Conservation (phyloP, 2,113 vertebrate species). For the Cervus canadensis region DNA sequence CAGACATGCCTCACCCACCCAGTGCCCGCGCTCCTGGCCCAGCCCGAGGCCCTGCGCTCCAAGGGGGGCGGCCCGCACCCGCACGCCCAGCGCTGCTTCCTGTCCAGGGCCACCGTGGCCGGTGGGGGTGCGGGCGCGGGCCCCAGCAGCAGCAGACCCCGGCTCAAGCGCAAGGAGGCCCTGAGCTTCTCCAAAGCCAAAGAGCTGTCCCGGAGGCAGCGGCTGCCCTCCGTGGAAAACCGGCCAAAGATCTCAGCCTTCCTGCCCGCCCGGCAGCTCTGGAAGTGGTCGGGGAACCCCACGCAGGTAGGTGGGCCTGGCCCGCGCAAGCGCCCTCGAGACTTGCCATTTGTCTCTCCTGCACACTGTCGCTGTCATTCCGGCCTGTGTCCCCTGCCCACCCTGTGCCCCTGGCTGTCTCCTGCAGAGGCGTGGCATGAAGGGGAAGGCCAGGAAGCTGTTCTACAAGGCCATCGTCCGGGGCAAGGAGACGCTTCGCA, state of each 20-base stretch:
- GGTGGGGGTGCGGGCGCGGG: not conserved
- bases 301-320: constrained; percentile 87
- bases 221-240: constrained; percentile 89
- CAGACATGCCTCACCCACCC: constrained; percentile 93
- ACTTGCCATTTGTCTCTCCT: accelerated
- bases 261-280: constrained; percentile 91
- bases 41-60: constrained; percentile 84
- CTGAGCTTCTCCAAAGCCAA: constrained; percentile 88
- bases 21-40: constrained; percentile 85
- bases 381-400: no score
- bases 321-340: accelerated
- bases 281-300: constrained; percentile 97
- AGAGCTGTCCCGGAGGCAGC: constrained; percentile 92
- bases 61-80: constrained; percentile 74
- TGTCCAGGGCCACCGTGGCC: constrained; percentile 86
- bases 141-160: constrained; percentile 81
- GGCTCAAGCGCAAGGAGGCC: constrained; percentile 90
- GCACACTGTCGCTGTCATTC: accelerated
- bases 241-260: constrained; percentile 93
- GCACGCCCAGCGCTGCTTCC: constrained; percentile 89
- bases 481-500: constrained; percentile 91
- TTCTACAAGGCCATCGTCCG: constrained; percentile 98
- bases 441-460: constrained; percentile 95
- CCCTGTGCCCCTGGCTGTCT: not conserved
- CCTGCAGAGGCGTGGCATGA: constrained; percentile 92